Evolutionary conservation across 2,888 invertebrate species (phyloP).

Genomic region (Epinotia brunnichana): DNA sequence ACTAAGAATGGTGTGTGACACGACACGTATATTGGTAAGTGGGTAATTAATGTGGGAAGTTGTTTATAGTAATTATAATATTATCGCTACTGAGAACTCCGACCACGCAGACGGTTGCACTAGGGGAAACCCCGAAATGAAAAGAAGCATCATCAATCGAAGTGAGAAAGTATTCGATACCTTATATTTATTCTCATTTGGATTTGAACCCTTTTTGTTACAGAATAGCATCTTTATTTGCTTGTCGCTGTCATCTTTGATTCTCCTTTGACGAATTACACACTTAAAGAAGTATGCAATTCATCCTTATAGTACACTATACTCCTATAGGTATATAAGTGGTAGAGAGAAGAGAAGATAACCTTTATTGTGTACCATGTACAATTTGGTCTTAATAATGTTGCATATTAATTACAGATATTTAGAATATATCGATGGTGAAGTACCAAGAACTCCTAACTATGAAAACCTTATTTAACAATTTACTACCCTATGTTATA

Average conservation of each 20-base stretch:
- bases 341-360: no score
- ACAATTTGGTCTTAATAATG: no score
- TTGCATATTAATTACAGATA: no score
- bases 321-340: no score
- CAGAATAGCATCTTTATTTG: not conserved
- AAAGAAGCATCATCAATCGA: not conserved
- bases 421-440: no score
- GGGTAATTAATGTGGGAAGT: not conserved
- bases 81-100: not conserved
- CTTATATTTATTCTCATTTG: not conserved
- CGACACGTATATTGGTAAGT: not conserved
- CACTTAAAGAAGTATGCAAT: no score
- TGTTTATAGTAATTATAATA: not conserved
- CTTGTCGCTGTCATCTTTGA: not conserved
- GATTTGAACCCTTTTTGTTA: not conserved
- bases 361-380: no score
- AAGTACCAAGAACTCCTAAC: no score
- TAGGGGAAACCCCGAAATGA: constrained; percentile 19
- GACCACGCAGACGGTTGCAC: not conserved
- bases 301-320: no score
- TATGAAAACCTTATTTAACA: no score
- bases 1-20: not conserved
- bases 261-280: no score
- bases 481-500: no score
- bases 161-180: constrained; percentile 8